phyloP scores from a whole-genome alignment of 2,888 invertebrate genomes.

The Melanostoma mellinum region DNA sequence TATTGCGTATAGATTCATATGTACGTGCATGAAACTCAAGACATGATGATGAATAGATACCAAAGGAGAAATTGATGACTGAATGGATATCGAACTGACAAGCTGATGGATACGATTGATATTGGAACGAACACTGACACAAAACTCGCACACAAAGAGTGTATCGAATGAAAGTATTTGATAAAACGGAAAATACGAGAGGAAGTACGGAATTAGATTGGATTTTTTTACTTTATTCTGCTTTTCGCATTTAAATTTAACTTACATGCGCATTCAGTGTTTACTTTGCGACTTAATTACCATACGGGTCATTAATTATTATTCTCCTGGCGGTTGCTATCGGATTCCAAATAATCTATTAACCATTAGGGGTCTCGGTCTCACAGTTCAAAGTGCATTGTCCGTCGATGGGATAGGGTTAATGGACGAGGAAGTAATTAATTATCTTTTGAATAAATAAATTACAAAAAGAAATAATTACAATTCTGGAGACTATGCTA shows the following conservation, averaged over 20 bases:
- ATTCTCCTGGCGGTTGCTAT: constrained; percentile 4
- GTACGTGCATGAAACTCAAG: constrained; percentile 55
- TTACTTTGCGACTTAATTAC: constrained; percentile 57
- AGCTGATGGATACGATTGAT: constrained; percentile 72
- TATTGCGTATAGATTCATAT: not conserved
- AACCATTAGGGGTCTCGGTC: not conserved
- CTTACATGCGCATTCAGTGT: constrained; percentile 62
- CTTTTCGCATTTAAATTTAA: constrained; percentile 50
- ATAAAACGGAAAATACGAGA: constrained; percentile 37
- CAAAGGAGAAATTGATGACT: constrained; percentile 72
- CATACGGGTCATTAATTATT: constrained; percentile 61
- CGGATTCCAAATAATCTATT: constrained; percentile 9
- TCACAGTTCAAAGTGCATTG: constrained; percentile 32
- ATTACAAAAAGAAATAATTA: no score
- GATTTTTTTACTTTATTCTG: constrained; percentile 19
- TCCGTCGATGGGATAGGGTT: not conserved
- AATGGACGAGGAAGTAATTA: no score
- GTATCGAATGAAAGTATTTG: constrained; percentile 22
- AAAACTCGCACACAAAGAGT: constrained; percentile 13
- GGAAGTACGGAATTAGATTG: constrained; percentile 67
- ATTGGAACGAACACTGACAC: constrained; percentile 50
- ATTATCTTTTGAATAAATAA: no score
- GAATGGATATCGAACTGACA: constrained; percentile 73
- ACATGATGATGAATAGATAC: constrained; percentile 73
- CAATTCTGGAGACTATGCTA: no score